Base-by-base conservation (phyloP, 2,797 vertebrate species). In the Chaetophractus vellerosus region DNA sequence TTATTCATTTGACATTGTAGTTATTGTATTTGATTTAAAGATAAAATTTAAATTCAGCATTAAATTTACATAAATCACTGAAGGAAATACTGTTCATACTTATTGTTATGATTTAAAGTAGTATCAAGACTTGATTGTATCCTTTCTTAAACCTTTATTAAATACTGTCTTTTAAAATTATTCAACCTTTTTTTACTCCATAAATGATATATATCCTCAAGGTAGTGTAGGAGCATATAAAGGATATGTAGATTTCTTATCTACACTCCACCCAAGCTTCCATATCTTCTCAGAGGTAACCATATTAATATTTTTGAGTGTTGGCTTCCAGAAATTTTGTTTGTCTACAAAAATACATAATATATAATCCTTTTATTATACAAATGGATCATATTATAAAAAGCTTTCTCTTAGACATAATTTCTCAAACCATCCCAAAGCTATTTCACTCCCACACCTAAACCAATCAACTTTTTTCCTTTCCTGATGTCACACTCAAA, bases 91-190 rank as follows among this genome's bases (percentile, higher is more conserved):
- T 78, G 59, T 74, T 93, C 36, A 61, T 66, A 81, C 72, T 57
- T 84, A 31, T 64, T 84, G 28, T 64, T 87, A 91, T 88, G 18
- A 76, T 48, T 16, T 93, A 63, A 82, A 87, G 36, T 76, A 78
- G 6, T 63, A 41, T 31, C 7, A 88, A 90, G 33, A 41, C 5
- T 31, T 80, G 52, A 48, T 57, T 66, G 23, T 64, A 76, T n/a
- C 23, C 69, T 88, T 79, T 48, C 78, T 78, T 24, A 78, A 48
- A 18, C 23, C 33, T 93, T 38, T 76, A 55, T 33, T 66, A 91
- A 85, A 45, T 26, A 61, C 79, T 84, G 9, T 36, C 33, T 18
- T 91, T 80, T 78, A 78, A 85, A 94, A 75, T 16, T 38, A 50
- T 75, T 57, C 6, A 88, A 19, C 7, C 45, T 74, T 61, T 61